A percentile compares a stretch with the other conserved stretches of the same genome.
Conservation (phyloP, 2,797 vertebrate species). For the Darevskia mixta region DNA sequence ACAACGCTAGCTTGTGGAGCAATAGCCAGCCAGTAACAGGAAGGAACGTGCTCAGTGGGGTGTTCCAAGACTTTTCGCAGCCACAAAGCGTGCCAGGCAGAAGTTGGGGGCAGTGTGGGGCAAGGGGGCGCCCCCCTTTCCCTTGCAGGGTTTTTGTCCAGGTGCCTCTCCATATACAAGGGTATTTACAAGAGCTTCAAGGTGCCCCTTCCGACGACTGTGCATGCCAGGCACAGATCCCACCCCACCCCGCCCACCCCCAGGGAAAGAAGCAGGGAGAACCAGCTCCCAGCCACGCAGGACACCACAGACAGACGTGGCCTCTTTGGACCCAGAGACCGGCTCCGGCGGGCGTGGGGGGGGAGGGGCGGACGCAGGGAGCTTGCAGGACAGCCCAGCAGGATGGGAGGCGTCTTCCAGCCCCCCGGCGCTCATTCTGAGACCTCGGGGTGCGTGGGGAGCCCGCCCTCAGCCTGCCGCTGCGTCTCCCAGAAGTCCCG, state of each 20-base stretch:
- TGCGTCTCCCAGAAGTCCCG: constrained; percentile 88
- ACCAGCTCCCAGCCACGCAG: constrained; percentile 57
- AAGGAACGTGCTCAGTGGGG: neutral
- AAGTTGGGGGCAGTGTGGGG: no score
- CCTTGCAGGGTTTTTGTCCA: neutral
- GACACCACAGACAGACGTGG: neutral
- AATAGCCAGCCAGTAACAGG: neutral
- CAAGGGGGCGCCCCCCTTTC: neutral
- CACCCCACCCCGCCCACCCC: neutral
- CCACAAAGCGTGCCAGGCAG: neutral
- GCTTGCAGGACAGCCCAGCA: constrained; percentile 11
- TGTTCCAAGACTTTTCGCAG: constrained; percentile 34
- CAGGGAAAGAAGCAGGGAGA: constrained; percentile 46
- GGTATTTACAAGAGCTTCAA: constrained; percentile 15
- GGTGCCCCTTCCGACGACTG: neutral
- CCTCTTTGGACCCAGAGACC: constrained; percentile 26
- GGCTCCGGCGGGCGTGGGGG: constrained; percentile 31
- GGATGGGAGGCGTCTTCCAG: neutral
- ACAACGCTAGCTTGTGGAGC: neutral
- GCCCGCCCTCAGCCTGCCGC: constrained; percentile 81
- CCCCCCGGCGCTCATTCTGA: constrained; percentile 78
- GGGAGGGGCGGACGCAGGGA: neutral
- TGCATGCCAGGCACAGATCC: neutral
- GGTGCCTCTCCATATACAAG: neutral
- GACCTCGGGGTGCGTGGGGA: constrained; percentile 85